Percentiles rank a stretch among this genome's conserved stretches.
Conservation (phyloP, 92 coral and sea anemone genomes). For the Muricea muricata region DNA sequence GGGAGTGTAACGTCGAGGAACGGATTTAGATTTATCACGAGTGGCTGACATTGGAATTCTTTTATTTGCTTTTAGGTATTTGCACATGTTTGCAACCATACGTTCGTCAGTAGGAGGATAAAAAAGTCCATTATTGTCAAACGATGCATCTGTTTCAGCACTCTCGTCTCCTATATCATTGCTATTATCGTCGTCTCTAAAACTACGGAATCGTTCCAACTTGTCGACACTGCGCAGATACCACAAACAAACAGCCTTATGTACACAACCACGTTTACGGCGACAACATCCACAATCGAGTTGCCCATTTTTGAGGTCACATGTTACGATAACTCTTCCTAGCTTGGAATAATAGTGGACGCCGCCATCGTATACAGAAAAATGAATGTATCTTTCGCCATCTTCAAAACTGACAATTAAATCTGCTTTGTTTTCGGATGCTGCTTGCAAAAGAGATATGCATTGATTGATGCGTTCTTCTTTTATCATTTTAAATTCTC, state of each 20-base stretch:
- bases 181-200: background rate
- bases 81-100: conserved; percentile 51
- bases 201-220: background rate
- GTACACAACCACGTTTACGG: conserved; percentile 45
- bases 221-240: conserved; percentile 27
- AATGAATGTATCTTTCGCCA: conserved; percentile 52
- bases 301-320: conserved; percentile 42
- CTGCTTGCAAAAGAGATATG: conserved; percentile 2
- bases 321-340: conserved; percentile 56
- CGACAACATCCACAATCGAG: conserved; percentile 66
- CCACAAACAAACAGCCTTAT: conserved; percentile 58
- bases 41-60: background rate
- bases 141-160: background rate
- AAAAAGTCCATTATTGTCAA: background rate
- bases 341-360: conserved; percentile 61
- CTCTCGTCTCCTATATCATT: background rate
- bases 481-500: conserved; percentile 27
- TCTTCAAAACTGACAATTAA: conserved; percentile 35
- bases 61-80: conserved; percentile 40
- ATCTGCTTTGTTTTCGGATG: conserved; percentile 9
- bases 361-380: conserved; percentile 66
- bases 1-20: background rate
- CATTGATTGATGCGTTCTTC: conserved; percentile 51
- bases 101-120: conserved; percentile 60
- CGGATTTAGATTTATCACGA: conserved; percentile 11